Percentiles rank a stretch among this genome's conserved stretches.
phyloP scores from a whole-genome alignment of 2,888 invertebrate species.

The Marasmarcha lunaedactyla region DNA sequence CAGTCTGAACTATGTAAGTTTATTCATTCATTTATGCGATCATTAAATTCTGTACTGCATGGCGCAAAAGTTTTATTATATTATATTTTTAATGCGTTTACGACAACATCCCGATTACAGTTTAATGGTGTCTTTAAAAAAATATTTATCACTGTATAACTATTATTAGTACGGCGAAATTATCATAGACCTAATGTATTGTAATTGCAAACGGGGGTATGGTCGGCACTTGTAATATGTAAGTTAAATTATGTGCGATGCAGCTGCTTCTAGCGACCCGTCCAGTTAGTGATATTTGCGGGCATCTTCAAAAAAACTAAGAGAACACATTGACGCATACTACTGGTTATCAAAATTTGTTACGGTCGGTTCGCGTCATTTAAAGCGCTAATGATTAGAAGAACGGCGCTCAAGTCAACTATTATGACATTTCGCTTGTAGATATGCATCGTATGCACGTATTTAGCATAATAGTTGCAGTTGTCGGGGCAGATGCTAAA shows the following conservation, averaged over 20 bases:
- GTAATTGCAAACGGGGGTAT: conserved; percentile 8
- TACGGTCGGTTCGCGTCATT: neutral
- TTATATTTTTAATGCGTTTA: conserved; percentile 17
- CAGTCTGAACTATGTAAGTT: no score
- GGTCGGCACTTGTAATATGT: neutral
- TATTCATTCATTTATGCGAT: conserved; percentile 19
- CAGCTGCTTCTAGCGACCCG: conserved; percentile 10
- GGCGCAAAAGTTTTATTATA: conserved; percentile 19
- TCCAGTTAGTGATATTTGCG: neutral
- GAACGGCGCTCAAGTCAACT: neutral
- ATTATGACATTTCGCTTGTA: conserved; percentile 1
- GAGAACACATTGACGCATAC: neutral
- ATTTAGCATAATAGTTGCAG: neutral
- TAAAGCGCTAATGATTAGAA: neutral
- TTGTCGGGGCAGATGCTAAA: no score
- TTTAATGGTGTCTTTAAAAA: conserved; percentile 16
- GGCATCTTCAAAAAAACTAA: neutral
- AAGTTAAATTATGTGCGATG: conserved; percentile 5
- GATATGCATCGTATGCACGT: neutral
- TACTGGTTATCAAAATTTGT: neutral
- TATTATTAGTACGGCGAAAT: conserved; percentile 10
- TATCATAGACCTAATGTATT: conserved; percentile 9
- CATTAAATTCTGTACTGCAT: conserved; percentile 17
- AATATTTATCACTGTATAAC: conserved; percentile 19
- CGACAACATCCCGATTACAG: conserved; percentile 15